A percentile compares a stretch with the other conserved stretches of the same genome.
Conservation (phyloP, 2,113 vertebrate genomes). For the Prochilodus magdalenae region DNA sequence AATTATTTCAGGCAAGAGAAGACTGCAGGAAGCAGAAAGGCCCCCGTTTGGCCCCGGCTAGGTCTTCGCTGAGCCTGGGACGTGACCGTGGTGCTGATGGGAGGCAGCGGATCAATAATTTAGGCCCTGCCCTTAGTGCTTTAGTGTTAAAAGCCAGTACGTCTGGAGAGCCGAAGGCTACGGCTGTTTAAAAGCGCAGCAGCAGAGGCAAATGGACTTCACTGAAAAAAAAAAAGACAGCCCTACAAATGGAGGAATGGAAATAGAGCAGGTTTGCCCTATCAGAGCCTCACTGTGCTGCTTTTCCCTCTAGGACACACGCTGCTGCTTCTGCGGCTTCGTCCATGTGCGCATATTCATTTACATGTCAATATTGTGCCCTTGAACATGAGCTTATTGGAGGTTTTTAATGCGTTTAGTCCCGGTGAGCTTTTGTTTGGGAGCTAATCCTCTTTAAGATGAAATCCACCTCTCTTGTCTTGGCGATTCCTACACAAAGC, state of each 20-base stretch:
- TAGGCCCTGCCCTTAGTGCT: slow-evolving; percentile 95
- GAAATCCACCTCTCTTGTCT: slow-evolving; percentile 68
- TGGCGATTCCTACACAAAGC: slow-evolving; percentile 65
- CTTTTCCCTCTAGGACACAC: slow-evolving; percentile 1
- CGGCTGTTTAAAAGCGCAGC: slow-evolving; percentile 76
- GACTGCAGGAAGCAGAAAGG: slow-evolving; percentile 78
- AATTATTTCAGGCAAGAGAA: slow-evolving; percentile 93
- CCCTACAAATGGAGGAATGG: background rate
- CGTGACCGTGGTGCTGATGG: slow-evolving; percentile 98
- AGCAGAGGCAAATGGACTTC: slow-evolving; percentile 30
- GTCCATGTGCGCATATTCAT: slow-evolving; percentile 24
- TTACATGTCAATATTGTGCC: slow-evolving; percentile 42
- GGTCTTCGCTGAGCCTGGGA: slow-evolving; percentile 88
- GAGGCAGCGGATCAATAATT: slow-evolving; percentile 99
- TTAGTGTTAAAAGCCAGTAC: slow-evolving; percentile 91
- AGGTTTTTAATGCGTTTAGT: slow-evolving; percentile 44
- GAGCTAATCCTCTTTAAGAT: slow-evolving; percentile 72
- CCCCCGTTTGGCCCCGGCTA: slow-evolving; percentile 77
- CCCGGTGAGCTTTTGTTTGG: slow-evolving; percentile 32
- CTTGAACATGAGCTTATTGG: slow-evolving; percentile 34
- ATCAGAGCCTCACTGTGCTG: background rate
- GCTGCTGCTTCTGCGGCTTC: background rate
- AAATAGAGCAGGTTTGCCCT: background rate
- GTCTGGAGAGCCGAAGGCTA: slow-evolving; percentile 78
- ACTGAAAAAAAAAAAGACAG: slow-evolving; percentile 11